phyloP scores from a whole-genome alignment of 2,888 invertebrate species.

The Euzophera pinguis region DNA sequence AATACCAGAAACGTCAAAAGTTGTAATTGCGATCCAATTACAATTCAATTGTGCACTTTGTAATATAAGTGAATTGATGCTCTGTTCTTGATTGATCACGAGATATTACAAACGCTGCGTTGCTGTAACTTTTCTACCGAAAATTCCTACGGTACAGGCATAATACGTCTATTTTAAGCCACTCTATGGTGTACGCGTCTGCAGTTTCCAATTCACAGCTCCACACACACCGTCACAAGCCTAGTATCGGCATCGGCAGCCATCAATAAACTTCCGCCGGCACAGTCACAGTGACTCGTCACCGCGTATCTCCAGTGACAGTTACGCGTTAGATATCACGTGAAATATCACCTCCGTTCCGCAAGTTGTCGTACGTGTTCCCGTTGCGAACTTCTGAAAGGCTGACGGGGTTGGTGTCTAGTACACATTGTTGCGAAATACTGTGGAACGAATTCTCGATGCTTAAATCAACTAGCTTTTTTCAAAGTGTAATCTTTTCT shows the following conservation, averaged over 20 bases:
- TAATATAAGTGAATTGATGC: too few species aligned
- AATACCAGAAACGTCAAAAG: too few species aligned
- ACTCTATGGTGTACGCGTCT: neutral
- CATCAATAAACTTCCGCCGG: neutral
- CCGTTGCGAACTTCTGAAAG: neutral
- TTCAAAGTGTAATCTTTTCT: too few species aligned
- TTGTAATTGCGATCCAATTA: too few species aligned
- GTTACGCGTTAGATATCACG: neutral
- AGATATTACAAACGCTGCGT: too few species aligned
- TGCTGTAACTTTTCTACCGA: too few species aligned
- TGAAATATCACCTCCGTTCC: neutral
- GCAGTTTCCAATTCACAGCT: neutral
- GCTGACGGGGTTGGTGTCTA: neutral
- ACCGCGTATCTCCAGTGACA: neutral
- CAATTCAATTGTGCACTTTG: too few species aligned
- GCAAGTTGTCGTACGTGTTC: neutral
- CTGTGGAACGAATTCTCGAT: too few species aligned
- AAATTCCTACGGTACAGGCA: too few species aligned
- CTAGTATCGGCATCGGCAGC: neutral
- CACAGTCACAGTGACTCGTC: neutral
- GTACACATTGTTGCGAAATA: neutral
- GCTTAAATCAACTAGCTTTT: too few species aligned
- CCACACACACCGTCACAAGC: neutral
- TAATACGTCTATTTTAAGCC: neutral
- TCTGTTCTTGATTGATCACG: too few species aligned